A percentile compares a stretch with the other conserved stretches of the same genome.
Evolutionary conservation across 2,113 vertebrate species (phyloP).

Genomic region (Cavia aperea): DNA sequence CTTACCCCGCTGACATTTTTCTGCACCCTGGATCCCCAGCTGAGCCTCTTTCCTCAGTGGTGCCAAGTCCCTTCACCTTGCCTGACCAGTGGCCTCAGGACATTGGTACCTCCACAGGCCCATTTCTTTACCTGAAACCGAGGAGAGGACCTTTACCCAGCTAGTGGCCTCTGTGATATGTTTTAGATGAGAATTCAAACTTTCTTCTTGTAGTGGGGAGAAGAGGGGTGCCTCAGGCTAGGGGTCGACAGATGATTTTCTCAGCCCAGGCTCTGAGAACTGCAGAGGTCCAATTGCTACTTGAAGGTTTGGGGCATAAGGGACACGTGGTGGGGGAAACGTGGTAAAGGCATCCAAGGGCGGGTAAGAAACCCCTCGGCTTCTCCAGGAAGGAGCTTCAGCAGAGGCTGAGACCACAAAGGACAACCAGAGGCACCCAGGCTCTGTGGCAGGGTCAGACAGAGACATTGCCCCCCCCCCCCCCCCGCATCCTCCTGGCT

Average conservation of each 20-base stretch:
- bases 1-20: background rate
- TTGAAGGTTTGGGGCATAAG: background rate
- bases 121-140: background rate
- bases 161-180: background rate
- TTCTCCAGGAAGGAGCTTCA: too few relatives aligned
- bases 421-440: background rate
- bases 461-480: background rate
- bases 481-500: background rate
- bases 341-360: too few relatives aligned
- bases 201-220: background rate
- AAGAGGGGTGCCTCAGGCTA: background rate
- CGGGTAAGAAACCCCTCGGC: too few relatives aligned
- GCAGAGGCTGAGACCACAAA: background rate
- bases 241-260: fast-evolving
- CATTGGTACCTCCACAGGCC: too few relatives aligned
- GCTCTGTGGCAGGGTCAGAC: background rate
- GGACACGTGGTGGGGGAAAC: background rate
- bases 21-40: background rate
- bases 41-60: background rate
- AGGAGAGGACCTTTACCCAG: background rate
- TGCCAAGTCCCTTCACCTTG: background rate
- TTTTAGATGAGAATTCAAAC: background rate
- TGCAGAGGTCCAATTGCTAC: background rate
- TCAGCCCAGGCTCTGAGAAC: too few relatives aligned
- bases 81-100: background rate